phyloP scores from a whole-genome alignment of 2,888 invertebrate species.

The Lymantria monacha region DNA sequence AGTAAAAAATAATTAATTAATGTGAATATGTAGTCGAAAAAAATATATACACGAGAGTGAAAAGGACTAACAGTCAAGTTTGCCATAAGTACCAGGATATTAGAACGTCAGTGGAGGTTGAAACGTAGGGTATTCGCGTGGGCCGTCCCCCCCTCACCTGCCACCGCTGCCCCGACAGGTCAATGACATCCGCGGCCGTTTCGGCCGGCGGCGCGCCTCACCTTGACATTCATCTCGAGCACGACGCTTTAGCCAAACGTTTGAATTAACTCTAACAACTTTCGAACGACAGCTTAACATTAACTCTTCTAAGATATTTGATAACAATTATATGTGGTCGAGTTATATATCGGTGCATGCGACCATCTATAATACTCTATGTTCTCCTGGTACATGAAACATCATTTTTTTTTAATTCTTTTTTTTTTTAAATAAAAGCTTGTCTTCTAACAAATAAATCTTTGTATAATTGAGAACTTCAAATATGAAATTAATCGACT shows the following conservation, averaged over 20 bases:
- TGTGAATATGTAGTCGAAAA: conserved; percentile 7
- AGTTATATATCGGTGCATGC: conserved; percentile 35
- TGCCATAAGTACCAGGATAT: conserved; percentile 64
- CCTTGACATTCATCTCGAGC: conserved; percentile 81
- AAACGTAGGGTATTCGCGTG: conserved; percentile 76
- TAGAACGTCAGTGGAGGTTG: conserved; percentile 67
- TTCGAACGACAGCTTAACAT: conserved; percentile 44
- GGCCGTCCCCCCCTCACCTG: conserved; percentile 59
- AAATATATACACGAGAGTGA: conserved; percentile 33
- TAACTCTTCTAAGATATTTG: conserved; percentile 33
- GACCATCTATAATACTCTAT: conserved; percentile 38
- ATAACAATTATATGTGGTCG: conserved; percentile 42
- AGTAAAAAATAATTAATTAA: no score
- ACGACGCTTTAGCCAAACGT: conserved; percentile 72
- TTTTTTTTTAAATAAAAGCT: no score
- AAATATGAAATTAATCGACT: no score
- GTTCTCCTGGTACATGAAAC: conserved; percentile 42
- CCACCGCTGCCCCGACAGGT: conserved; percentile 55
- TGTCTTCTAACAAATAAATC: no score
- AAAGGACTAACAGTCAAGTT: conserved; percentile 47
- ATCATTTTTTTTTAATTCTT: no score
- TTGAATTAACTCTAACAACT: conserved; percentile 67
- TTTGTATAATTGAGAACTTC: no score
- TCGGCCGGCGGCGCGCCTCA: conserved; percentile 79
- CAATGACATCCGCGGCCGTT: conserved; percentile 76